These are phyloP conservation scores for Caenorhabditis inopinata DNA, from an alignment of 1,140 invertebrate genomes.

Conservation along the genomic window DNA sequence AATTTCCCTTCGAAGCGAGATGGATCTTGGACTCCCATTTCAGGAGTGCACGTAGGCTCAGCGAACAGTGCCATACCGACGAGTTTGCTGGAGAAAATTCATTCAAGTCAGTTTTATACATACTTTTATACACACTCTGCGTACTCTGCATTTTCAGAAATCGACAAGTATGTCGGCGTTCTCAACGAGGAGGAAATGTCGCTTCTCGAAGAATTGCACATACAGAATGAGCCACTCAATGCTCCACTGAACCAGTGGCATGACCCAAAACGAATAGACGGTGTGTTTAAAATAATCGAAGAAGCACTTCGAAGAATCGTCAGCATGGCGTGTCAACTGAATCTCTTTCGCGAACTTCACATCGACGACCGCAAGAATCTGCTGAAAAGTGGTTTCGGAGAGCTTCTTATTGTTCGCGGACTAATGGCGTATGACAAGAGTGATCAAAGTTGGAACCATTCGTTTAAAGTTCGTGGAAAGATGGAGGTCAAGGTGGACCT, in stretches of 20 bases:
- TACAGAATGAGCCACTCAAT: not conserved
- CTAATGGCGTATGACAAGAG: conserved; percentile 83
- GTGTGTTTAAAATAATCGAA: conserved; percentile 37
- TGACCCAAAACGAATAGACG: not conserved
- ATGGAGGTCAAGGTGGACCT: conserved; percentile 77
- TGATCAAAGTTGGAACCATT: conserved; percentile 78
- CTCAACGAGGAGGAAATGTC: not conserved
- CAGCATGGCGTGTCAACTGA: conserved; percentile 2
- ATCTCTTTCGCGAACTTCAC: conserved; percentile 21
- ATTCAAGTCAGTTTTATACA: not conserved
- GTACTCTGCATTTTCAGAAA: not conserved
- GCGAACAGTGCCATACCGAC: not conserved
- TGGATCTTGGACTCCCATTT: not conserved
- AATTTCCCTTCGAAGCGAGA: not conserved
- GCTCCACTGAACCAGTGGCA: not conserved
- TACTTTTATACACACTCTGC: no score
- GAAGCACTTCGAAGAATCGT: conserved; percentile 31
- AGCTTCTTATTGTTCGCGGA: conserved; percentile 86
- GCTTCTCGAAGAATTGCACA: not conserved
- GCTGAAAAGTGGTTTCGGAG: conserved; percentile 69
- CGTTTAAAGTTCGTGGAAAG: conserved; percentile 39
- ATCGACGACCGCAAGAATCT: conserved; percentile 37
- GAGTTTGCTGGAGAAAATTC: not conserved
- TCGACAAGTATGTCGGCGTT: not conserved
- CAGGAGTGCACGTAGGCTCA: not conserved